A percentile compares a stretch with the other conserved stretches of the same genome.
Evolutionary conservation across 2,888 invertebrate species (phyloP).

Genomic region (Dioctria linearis): DNA sequence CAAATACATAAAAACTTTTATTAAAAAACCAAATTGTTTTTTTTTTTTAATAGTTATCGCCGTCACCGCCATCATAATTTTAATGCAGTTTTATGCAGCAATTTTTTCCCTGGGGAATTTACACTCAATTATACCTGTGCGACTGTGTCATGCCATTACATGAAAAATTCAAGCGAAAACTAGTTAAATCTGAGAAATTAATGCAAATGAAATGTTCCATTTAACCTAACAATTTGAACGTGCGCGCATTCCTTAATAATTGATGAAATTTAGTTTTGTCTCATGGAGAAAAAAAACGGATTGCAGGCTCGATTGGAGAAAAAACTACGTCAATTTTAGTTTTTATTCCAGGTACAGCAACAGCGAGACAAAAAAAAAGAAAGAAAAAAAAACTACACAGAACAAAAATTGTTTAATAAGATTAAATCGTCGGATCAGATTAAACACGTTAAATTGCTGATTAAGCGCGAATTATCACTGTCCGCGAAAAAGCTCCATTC

Average conservation of each 20-base stretch:
- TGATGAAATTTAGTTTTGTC: slow-evolving; percentile 33
- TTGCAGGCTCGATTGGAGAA: background rate
- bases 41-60: background rate
- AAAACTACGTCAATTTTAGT: too few species aligned
- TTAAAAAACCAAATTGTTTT: too few species aligned
- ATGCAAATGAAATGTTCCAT: slow-evolving; percentile 39
- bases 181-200: slow-evolving; percentile 44
- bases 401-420: slow-evolving; percentile 13
- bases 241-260: slow-evolving; percentile 16
- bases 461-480: slow-evolving; percentile 42
- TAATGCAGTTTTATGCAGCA: background rate
- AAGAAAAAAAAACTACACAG: background rate
- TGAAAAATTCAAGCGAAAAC: slow-evolving; percentile 31
- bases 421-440: slow-evolving; percentile 43
- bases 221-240: slow-evolving; percentile 29
- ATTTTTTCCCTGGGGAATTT: background rate
- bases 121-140: slow-evolving; percentile 24
- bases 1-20: too few species aligned
- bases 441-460: slow-evolving; percentile 47
- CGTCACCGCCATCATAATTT: background rate
- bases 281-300: background rate
- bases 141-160: background rate
- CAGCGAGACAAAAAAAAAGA: background rate
- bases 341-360: too few species aligned
- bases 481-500: slow-evolving; percentile 14